These are phyloP conservation scores for Eidolon helvum DNA, from an alignment of 2,113 vertebrate genomes.

Conservation along the genomic window DNA sequence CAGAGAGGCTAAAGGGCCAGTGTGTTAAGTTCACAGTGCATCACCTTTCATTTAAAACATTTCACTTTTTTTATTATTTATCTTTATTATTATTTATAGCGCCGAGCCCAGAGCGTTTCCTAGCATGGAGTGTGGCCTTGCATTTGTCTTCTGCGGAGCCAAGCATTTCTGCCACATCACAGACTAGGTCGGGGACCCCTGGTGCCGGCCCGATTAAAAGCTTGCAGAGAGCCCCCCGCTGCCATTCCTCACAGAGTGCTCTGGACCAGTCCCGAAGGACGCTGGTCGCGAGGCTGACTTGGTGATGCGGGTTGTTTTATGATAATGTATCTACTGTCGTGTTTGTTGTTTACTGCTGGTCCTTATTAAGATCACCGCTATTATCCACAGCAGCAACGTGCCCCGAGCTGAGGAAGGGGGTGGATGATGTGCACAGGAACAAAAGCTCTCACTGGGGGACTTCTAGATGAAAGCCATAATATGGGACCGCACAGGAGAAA, in stretches of 20 bases:
- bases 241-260: neutral
- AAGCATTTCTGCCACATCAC: slow-evolving; percentile 24
- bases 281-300: neutral
- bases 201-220: neutral
- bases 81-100: slow-evolving; percentile 89
- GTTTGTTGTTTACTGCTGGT: slow-evolving; percentile 46
- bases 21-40: slow-evolving; percentile 91
- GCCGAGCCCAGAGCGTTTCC: neutral
- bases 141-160: slow-evolving; percentile 61
- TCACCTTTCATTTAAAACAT: slow-evolving; percentile 91
- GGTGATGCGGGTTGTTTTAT: neutral
- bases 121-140: slow-evolving; percentile 59
- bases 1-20: slow-evolving; percentile 91
- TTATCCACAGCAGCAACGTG: neutral
- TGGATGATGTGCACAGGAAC: neutral
- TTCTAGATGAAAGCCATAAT: neutral
- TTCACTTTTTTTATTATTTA: slow-evolving; percentile 88
- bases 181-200: neutral
- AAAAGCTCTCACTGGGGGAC: neutral
- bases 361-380: slow-evolving; percentile 27
- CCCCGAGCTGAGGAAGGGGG: neutral
- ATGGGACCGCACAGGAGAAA: neutral
- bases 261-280: neutral
- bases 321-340: neutral
- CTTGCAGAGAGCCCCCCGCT: neutral